These are phyloP conservation scores for Periphyllus acericola DNA, from an alignment of 2,888 invertebrate species.

Conservation along the genomic window DNA sequence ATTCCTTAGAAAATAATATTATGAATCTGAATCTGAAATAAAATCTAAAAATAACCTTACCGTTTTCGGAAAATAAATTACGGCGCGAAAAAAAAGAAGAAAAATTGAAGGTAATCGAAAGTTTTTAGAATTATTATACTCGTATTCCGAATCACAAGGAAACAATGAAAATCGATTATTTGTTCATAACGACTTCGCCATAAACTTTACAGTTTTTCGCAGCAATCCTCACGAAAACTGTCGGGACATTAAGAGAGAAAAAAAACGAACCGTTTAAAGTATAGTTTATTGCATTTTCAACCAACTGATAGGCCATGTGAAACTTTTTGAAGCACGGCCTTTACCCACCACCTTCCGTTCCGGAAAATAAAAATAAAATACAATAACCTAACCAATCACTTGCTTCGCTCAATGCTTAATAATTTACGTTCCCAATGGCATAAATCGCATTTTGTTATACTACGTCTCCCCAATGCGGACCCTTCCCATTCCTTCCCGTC, in stretches of 20 bases:
- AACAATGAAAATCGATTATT: not conserved
- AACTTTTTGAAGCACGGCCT: not conserved
- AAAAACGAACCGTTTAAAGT: not conserved
- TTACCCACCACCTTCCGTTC: not conserved
- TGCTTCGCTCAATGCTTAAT: not conserved
- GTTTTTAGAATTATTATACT: not conserved
- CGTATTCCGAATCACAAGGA: not conserved
- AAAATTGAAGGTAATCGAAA: not conserved
- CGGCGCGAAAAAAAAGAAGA: not conserved
- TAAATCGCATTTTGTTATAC: not conserved
- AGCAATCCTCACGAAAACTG: no score
- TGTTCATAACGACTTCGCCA: not conserved
- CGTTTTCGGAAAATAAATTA: not conserved
- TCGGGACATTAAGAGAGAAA: not conserved
- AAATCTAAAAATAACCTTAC: not conserved
- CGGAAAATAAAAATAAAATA: not conserved
- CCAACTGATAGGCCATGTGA: not conserved
- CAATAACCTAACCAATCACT: not conserved
- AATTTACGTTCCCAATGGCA: not conserved
- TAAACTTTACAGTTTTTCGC: not conserved
- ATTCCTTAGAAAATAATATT: no score
- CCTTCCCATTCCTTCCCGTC: not conserved
- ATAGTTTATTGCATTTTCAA: not conserved
- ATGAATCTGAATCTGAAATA: no score
- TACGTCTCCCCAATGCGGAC: not conserved